Conservation (phyloP, 2,113 vertebrate genomes). For the Boleophthalmus pectinirostris region DNA sequence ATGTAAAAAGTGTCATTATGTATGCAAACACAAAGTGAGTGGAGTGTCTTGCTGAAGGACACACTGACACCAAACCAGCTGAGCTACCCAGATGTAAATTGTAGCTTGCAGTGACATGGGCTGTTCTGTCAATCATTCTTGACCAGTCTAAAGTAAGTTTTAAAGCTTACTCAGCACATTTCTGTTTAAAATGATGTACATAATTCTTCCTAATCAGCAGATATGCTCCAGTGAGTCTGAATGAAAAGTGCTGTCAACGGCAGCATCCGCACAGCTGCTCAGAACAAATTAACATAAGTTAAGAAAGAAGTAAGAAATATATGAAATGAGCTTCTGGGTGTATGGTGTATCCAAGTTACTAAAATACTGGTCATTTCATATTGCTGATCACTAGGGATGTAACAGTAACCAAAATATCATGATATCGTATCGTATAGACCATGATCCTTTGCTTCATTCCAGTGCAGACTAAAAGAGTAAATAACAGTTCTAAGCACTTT, state of each 20-base stretch:
- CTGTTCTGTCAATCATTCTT: neutral
- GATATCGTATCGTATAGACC: no score
- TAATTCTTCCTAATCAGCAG: constrained; percentile 11
- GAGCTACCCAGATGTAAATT: neutral
- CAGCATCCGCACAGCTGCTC: neutral
- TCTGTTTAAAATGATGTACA: neutral
- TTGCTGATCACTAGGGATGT: no score
- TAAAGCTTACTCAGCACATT: neutral
- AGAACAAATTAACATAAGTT: neutral
- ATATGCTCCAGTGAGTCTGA: neutral
- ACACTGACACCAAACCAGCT: neutral
- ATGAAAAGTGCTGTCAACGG: neutral
- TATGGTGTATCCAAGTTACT: neutral
- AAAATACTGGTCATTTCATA: neutral
- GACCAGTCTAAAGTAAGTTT: neutral
- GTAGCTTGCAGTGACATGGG: neutral
- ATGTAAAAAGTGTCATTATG: no score
- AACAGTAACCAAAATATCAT: no score
- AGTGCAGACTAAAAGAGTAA: no score
- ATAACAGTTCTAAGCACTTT: no score
- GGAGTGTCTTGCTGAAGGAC: no score
- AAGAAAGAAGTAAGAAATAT: no score
- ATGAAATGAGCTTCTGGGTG: neutral
- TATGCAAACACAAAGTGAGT: no score
- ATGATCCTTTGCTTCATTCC: no score